Base-by-base conservation (phyloP, 2,113 vertebrate species). In the Cyprinodon brontotheroides region DNA sequence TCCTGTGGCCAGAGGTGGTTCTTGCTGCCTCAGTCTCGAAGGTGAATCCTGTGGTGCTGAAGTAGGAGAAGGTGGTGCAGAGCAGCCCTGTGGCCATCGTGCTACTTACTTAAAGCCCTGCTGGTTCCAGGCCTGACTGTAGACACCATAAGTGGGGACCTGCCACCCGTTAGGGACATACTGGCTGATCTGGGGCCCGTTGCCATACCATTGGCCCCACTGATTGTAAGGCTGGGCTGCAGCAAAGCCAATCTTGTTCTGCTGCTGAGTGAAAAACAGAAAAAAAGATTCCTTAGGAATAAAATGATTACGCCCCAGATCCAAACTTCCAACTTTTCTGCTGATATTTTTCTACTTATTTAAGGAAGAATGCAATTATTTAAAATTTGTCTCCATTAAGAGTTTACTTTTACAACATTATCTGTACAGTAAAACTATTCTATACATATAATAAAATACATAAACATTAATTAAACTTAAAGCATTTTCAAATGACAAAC, bases 141-240 rank as follows among this genome's bases (percentile, higher is more conserved):
- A 99, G 74, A 99, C 92, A 22, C 96, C 94, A 11, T 99, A 99
- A 53, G 97, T 94, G 74, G 98, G 97, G 76, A 99, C 95, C 85
- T 98, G 97, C 98, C 98, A 99, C 69, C 97, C 97, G 5, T 98
- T 98, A 61, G 97, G 97, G 92, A 99, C 92, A 48, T 98, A 99
- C 91, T 99, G 98, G 77, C 96, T 95, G 68, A 98, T 96, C 89
- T 98, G 96, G 68, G 96, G 97, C 61, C 96, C 95, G 0, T 94
- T 97, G 84, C 98, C 93, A 59, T 99, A 98, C 96, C 97, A 99
- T 92, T 98, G 97, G 36, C 97, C 96, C 97, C 97, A 99, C 91
- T 99, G 98, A 77, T 96, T 96, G 5, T 98, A 99, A 3, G 96
- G 85, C 37, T 95, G 97, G 1, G 98, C 96, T 0, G 98, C 95